Conservation (phyloP, 2,797 vertebrate genomes). For the Oophaga sylvatica region DNA sequence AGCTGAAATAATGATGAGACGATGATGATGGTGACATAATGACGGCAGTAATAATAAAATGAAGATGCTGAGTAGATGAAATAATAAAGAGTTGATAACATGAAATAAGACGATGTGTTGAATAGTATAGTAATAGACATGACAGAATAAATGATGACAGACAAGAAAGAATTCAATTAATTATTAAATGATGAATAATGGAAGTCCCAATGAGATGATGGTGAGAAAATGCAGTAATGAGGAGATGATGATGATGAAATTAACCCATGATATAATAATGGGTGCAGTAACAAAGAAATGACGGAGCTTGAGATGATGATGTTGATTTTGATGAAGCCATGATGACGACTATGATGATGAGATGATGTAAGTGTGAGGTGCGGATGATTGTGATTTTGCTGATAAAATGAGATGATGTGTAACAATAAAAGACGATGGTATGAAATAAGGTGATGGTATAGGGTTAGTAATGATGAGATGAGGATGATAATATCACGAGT, state of each 20-base stretch:
- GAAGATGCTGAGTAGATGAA: neutral
- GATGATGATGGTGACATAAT: too few relatives aligned
- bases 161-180: too few relatives aligned
- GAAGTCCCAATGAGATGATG: neutral
- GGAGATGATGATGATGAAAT: neutral
- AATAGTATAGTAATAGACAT: too few relatives aligned
- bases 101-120: neutral
- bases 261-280: neutral
- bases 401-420: too few relatives aligned
- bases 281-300: neutral
- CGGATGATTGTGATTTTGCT: too few relatives aligned
- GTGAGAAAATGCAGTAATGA: neutral
- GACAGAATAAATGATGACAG: too few relatives aligned
- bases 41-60: too few relatives aligned
- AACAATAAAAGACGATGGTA: too few relatives aligned
- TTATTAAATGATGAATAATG: neutral
- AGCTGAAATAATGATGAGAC: neutral
- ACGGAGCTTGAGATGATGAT: neutral
- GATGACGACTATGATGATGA: too few relatives aligned
- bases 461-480: neutral
- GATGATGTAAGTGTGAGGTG: too few relatives aligned
- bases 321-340: too few relatives aligned
- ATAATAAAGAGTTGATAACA: neutral
- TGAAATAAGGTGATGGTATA: neutral
- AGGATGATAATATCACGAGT: neutral